Conservation (phyloP, 1,140 invertebrate genomes). For the Vanessa atalanta region DNA sequence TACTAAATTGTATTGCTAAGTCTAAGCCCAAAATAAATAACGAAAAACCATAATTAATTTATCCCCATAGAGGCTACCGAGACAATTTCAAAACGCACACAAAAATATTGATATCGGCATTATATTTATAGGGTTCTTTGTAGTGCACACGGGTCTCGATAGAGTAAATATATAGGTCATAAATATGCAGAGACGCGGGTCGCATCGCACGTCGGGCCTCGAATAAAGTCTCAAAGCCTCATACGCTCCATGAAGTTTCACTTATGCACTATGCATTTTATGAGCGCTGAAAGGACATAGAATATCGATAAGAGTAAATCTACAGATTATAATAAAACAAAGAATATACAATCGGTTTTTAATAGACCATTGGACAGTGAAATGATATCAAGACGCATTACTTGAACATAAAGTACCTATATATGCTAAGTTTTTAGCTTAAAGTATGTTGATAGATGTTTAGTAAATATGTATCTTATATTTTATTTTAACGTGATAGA, state of each 20-base stretch:
- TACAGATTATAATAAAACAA: conserved; percentile 18
- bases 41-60: too few relatives aligned
- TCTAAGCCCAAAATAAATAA: too few relatives aligned
- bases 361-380: conserved; percentile 5
- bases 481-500: too few relatives aligned
- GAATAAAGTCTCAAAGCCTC: conserved; percentile 54
- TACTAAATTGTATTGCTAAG: too few relatives aligned
- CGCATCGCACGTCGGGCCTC: conserved; percentile 35
- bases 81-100: not conserved
- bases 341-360: conserved; percentile 6
- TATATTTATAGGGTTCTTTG: not conserved
- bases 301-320: conserved; percentile 14
- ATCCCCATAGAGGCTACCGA: not conserved
- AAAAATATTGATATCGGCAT: conserved; percentile 4
- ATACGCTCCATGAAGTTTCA: conserved; percentile 49
- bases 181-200: conserved; percentile 46
- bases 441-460: too few relatives aligned
- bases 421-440: too few relatives aligned
- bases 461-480: too few relatives aligned
- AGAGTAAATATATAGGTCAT: conserved; percentile 38
- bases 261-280: conserved; percentile 49
- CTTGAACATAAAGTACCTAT: too few relatives aligned
- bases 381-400: not conserved
- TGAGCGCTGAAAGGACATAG: conserved; percentile 23
- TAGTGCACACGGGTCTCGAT: conserved; percentile 6